phyloP scores from a whole-genome alignment of 2,797 vertebrate genomes.

The Takifugu ocellatus region DNA sequence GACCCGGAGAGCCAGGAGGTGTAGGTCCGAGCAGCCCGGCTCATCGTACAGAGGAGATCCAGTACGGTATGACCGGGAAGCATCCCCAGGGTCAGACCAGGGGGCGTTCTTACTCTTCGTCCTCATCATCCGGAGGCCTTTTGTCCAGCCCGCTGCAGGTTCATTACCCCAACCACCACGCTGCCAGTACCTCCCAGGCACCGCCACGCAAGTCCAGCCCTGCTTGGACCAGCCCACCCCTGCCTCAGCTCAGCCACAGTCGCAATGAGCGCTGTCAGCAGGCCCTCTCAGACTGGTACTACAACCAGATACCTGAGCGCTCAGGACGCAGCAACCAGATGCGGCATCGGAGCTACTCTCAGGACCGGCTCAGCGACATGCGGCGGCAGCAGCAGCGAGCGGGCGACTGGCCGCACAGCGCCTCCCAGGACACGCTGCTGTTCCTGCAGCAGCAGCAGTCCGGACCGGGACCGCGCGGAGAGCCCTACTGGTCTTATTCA shows the following conservation, averaged over 20 bases:
- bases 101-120: conserved; percentile 73
- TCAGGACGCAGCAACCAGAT: conserved; percentile 77
- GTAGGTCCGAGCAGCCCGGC: conserved; percentile 71
- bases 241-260: conserved; percentile 48
- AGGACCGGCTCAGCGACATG: conserved; percentile 83
- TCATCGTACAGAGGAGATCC: conserved; percentile 78
- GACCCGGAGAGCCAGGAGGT: conserved; percentile 65
- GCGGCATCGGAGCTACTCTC: conserved; percentile 88
- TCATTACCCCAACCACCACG: conserved; percentile 72
- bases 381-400: conserved; percentile 57
- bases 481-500: conserved; percentile 64
- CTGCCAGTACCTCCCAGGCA: conserved; percentile 39
- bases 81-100: conserved; percentile 71
- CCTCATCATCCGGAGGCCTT: conserved; percentile 73
- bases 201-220: conserved; percentile 52
- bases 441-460: conserved; percentile 74
- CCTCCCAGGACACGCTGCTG: conserved; percentile 90
- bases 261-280: conserved; percentile 84
- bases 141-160: conserved; percentile 72
- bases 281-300: conserved; percentile 91
- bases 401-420: conserved; percentile 87
- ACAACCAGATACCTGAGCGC: conserved; percentile 79
- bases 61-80: conserved; percentile 78
- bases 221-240: conserved; percentile 53
- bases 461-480: conserved; percentile 67